Conservation (phyloP, 2,797 vertebrate species). For the Labeo calbasu region DNA sequence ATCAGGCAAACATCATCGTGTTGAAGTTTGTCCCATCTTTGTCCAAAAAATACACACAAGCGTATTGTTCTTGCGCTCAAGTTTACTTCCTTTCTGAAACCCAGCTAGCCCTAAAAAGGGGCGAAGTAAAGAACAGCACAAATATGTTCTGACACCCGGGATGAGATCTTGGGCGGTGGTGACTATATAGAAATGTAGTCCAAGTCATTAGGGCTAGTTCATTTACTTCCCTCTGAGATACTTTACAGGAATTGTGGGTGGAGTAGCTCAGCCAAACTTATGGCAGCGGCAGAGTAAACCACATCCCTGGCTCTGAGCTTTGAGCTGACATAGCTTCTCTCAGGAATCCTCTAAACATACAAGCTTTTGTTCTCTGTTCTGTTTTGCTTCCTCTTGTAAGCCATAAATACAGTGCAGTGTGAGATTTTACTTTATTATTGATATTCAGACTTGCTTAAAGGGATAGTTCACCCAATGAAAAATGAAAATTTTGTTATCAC, state of each 20-base stretch:
- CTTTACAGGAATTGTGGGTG: constrained; percentile 46
- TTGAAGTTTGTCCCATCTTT: background rate
- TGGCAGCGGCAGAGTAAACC: constrained; percentile 28
- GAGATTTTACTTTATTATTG: constrained; percentile 37
- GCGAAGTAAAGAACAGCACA: constrained; percentile 39
- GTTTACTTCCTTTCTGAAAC: constrained; percentile 9
- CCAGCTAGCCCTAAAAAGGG: background rate
- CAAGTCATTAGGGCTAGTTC: constrained; percentile 33
- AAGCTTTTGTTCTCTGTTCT: constrained; percentile 41
- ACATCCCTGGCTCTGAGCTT: constrained; percentile 24
- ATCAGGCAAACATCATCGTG: constrained; percentile 5
- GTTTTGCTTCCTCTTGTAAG: constrained; percentile 32
- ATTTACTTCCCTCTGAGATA: constrained; percentile 34
- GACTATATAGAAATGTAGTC: constrained; percentile 34
- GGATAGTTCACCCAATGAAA: background rate
- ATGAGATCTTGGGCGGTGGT: constrained; percentile 14
- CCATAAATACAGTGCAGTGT: constrained; percentile 9
- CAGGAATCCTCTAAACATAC: constrained; percentile 35
- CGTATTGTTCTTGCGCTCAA: background rate
- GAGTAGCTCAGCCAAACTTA: constrained; percentile 39
- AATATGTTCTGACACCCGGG: constrained; percentile 40
- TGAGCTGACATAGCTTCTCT: constrained; percentile 35
- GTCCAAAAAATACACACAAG: background rate
- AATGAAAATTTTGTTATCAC: background rate
- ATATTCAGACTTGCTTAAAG: constrained; percentile 17